A percentile compares a stretch with the other conserved stretches of the same genome.
phyloP scores from a whole-genome alignment of 1,140 invertebrate species.

The Drosophila micromelanica region DNA sequence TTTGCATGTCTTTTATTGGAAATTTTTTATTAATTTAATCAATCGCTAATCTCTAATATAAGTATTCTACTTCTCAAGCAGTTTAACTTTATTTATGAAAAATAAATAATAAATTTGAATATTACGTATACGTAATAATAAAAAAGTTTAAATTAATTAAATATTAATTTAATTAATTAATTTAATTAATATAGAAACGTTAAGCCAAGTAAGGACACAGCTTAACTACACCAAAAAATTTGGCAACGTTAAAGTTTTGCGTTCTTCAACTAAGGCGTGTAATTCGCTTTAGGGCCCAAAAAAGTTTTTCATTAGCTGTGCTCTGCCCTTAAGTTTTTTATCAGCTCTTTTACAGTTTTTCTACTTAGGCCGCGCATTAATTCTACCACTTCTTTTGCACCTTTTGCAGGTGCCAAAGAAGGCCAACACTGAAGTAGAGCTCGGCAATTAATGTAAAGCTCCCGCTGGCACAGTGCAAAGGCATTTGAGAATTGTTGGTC shows the following conservation, averaged over 20 bases:
- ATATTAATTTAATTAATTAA: neutral
- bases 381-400: constrained; percentile 26
- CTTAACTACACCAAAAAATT: constrained; percentile 7
- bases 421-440: constrained; percentile 55
- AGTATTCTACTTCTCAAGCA: too few species aligned
- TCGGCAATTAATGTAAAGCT: constrained; percentile 74
- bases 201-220: neutral
- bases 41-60: too few species aligned
- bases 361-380: constrained; percentile 60
- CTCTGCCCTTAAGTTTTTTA: constrained; percentile 56
- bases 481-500: constrained; percentile 54
- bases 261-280: constrained; percentile 48
- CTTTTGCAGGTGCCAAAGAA: constrained; percentile 45
- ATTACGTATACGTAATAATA: too few species aligned
- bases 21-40: too few species aligned
- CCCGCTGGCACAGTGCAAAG: constrained; percentile 21
- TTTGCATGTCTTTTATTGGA: too few species aligned
- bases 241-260: constrained; percentile 44
- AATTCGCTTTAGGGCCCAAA: constrained; percentile 11
- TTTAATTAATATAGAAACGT: neutral
- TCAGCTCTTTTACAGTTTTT: constrained; percentile 68
- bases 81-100: too few species aligned
- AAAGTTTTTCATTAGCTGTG: constrained; percentile 68
- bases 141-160: too few species aligned
- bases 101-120: too few species aligned